These are phyloP conservation scores for Dastarcus helophoroides DNA, from an alignment of 2,888 invertebrate genomes.

Conservation along the genomic window DNA sequence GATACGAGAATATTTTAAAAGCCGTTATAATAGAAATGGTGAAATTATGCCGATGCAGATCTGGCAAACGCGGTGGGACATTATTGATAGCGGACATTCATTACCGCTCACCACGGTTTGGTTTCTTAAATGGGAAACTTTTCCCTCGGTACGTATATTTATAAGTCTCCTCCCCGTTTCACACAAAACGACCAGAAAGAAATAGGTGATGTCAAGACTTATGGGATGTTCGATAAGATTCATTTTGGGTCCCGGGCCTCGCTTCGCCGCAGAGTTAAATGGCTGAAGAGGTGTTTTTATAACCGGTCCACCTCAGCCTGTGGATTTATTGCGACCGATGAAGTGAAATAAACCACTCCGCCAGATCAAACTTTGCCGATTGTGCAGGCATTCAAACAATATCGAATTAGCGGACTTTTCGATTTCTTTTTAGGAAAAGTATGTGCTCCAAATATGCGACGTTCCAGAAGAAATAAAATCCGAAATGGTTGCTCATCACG, in stretches of 20 bases:
- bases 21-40: constrained; percentile 16
- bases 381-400: constrained; percentile 26
- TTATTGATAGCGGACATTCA: constrained; percentile 31
- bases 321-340: constrained; percentile 28
- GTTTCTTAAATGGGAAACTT: constrained; percentile 39
- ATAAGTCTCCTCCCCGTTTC: constrained; percentile 36
- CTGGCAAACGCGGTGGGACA: constrained; percentile 16
- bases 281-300: constrained; percentile 34
- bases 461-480: too few species aligned
- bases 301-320: constrained; percentile 31
- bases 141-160: constrained; percentile 38
- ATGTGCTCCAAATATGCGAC: too few species aligned
- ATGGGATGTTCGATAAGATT: constrained; percentile 43
- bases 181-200: constrained; percentile 37
- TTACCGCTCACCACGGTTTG: constrained; percentile 29
- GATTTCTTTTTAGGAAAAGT: too few species aligned
- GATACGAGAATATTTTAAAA: too few species aligned
- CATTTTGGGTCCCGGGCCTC: constrained; percentile 34
- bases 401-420: constrained; percentile 19
- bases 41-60: constrained; percentile 13
- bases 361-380: constrained; percentile 31
- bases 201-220: constrained; percentile 42
- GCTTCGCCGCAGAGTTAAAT: constrained; percentile 29
- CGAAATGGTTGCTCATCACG: too few species aligned
- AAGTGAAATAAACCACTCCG: constrained; percentile 28